phyloP scores from a whole-genome alignment of 2,888 invertebrate species.

The Nomada ferruginata region DNA sequence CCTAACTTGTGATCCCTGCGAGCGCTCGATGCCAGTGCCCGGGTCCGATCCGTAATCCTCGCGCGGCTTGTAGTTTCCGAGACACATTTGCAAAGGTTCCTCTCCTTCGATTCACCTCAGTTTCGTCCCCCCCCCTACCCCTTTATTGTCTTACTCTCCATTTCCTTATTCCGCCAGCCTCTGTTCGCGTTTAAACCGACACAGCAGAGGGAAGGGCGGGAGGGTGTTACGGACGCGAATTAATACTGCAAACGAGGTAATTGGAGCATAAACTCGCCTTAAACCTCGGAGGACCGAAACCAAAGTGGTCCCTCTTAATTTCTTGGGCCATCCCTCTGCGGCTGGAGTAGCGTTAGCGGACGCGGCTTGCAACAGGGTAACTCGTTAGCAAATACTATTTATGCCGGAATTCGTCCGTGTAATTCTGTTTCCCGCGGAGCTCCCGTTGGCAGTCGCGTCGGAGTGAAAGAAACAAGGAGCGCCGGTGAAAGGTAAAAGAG shows the following conservation, averaged over 20 bases:
- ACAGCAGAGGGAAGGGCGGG: conserved; percentile 16
- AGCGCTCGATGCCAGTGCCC: conserved; percentile 44
- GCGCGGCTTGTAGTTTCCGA: conserved; percentile 63
- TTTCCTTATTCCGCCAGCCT: conserved; percentile 15
- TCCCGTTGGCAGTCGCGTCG: conserved; percentile 8
- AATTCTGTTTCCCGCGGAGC: conserved; percentile 67
- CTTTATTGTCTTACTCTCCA: conserved; percentile 17
- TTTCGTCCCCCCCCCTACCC: not conserved
- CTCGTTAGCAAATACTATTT: conserved; percentile 80
- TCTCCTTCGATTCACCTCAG: conserved; percentile 51
- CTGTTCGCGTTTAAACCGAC: conserved; percentile 7
- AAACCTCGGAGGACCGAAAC: conserved; percentile 72
- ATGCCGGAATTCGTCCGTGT: conserved; percentile 74
- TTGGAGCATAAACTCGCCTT: conserved; percentile 80
- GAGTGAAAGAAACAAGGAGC: conserved; percentile 16
- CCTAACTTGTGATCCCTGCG: conserved; percentile 68
- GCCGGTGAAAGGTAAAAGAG: no score
- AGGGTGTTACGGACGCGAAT: conserved; percentile 59
- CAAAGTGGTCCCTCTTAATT: conserved; percentile 73
- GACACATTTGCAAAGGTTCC: conserved; percentile 64
- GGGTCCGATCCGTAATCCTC: conserved; percentile 67
- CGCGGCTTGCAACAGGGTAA: conserved; percentile 71
- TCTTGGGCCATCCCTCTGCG: conserved; percentile 71
- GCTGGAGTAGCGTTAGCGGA: conserved; percentile 49
- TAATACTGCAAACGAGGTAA: conserved; percentile 79